A percentile compares a stretch with the other conserved stretches of the same genome.
Evolutionary conservation across 2,113 vertebrate genomes (phyloP).

Genomic region (Oenanthe oenanthe): DNA sequence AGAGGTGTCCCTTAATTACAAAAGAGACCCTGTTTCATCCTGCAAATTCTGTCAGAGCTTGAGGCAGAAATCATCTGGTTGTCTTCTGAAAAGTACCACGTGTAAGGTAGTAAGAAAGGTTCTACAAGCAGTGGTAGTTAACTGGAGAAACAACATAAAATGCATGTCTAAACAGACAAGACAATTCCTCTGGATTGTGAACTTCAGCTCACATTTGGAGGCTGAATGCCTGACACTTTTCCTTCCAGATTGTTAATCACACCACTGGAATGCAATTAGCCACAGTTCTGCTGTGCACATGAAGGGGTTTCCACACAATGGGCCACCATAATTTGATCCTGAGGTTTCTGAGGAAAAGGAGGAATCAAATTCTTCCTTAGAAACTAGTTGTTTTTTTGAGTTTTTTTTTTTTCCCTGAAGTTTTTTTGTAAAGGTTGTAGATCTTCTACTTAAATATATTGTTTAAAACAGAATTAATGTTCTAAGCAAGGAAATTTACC

Average conservation of each 20-base stretch:
- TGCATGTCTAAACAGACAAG: neutral
- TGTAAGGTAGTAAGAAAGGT: neutral
- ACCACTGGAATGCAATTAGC: conserved; percentile 2
- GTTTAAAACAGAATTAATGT: conserved; percentile 36
- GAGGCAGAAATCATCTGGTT: neutral
- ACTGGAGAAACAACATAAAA: neutral
- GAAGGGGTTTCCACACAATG: neutral
- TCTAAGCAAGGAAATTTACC: neutral
- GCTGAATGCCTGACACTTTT: neutral
- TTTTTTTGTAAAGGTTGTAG: neutral
- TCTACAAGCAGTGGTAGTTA: neutral
- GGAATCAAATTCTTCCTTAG: neutral
- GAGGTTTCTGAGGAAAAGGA: neutral
- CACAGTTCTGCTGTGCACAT: neutral
- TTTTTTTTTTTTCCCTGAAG: neutral
- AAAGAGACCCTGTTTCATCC: neutral
- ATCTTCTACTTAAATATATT: neutral
- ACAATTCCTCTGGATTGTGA: neutral
- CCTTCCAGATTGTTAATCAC: neutral
- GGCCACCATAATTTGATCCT: neutral
- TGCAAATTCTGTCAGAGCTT: neutral
- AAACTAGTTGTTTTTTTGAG: neutral
- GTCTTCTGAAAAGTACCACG: neutral
- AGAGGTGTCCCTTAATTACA: neutral
- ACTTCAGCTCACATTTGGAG: neutral